Conservation (phyloP, 35 echinoderm and acorn worm species). For the Ptychodera flava region DNA sequence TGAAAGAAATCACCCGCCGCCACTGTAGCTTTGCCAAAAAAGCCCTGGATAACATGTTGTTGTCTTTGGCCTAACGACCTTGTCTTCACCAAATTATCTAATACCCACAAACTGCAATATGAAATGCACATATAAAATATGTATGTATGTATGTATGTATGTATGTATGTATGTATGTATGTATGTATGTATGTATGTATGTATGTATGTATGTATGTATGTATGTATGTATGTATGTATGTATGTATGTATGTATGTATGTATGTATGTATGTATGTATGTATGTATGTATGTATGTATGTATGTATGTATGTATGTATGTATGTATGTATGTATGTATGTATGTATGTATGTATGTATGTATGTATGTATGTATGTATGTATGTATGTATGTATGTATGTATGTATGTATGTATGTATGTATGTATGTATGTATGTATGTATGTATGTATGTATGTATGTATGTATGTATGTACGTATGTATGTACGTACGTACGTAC, state of each 20-base stretch:
- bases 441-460: neutral
- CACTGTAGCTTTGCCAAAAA: no score
- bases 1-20: no score
- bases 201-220: slow-evolving; percentile 2
- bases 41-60: no score
- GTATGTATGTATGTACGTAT: neutral
- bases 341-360: neutral
- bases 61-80: neutral
- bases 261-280: neutral
- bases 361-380: neutral
- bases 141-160: slow-evolving; percentile 2
- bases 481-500: neutral
- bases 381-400: slow-evolving; percentile 2
- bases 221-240: neutral
- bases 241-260: neutral
- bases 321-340: neutral
- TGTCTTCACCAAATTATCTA: neutral
- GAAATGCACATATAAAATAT: neutral
- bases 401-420: slow-evolving; percentile 2
- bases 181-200: slow-evolving; percentile 2
- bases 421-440: neutral
- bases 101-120: neutral
- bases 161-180: neutral
- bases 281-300: slow-evolving; percentile 2
- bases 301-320: slow-evolving; percentile 2